Evolutionary conservation across 2,113 vertebrate species (phyloP), one percentile per base, ranked within the genome.

Genomic region (Puma concolor): DNA sequence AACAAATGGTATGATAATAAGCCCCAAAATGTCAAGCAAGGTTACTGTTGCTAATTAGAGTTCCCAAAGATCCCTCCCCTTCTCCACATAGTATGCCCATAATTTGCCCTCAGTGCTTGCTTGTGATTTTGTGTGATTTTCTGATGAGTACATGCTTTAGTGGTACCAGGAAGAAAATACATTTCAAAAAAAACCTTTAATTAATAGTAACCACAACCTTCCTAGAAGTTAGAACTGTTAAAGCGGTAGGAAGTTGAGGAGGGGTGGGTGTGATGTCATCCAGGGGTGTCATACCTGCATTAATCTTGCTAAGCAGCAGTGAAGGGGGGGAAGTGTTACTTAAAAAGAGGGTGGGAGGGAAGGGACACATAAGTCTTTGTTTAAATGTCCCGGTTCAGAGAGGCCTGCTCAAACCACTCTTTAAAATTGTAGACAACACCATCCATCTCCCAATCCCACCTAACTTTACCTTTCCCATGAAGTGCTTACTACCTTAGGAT

Each of bases 91-190:
- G 12, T 64, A n/a, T 67, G 57, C 72, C 74, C 63, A 50, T 91
- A 96, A 97, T 96, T 95, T 97, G 79, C 80, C 81, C 36, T 95
- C 96, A 97, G 91, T 41, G 86, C 94, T 97, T 97, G 97, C 96
- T 98, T 91, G 82, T 88, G 66, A 94, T 98, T 98, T 98, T 92
- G 90, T 69, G 81, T 97, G 95, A 44, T 96, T 41, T 98, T 97
- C 88, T 94, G 71, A 89, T 97, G 44, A 97, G 85, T 60, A 81
- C 81, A n/a, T 60, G 93, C 88, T 50, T 83, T 95, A 96, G 88
- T 96, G 97, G 97, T 96, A 98, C 76, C 63, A 98, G 98, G 74
- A 79, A 96, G 82, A 96, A 96, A 96, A 60, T 94, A 72, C 92
- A 97, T 95, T 90, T 96, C 0, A 66, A 84, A 97, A 98, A 93